Conservation (phyloP, 2,113 vertebrate genomes). For the Melozone crissalis region DNA sequence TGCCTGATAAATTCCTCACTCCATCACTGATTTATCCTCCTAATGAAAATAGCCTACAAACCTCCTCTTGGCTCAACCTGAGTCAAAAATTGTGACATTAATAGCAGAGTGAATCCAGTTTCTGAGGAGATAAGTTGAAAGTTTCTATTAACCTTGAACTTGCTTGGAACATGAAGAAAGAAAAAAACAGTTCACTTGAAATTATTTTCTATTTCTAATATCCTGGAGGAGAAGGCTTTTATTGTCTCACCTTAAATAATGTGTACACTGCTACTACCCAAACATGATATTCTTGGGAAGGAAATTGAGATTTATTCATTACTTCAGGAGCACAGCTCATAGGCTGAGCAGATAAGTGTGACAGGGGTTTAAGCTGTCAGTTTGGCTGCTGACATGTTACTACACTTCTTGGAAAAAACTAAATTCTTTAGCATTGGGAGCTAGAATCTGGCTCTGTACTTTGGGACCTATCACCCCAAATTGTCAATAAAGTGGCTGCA, state of each 20-base stretch:
- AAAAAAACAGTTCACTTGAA: background rate
- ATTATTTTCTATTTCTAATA: background rate
- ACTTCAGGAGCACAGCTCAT: background rate
- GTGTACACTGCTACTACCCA: background rate
- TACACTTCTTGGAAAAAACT: background rate
- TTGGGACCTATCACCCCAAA: background rate
- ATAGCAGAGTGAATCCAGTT: background rate
- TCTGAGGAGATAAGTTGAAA: background rate
- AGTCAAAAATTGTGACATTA: background rate
- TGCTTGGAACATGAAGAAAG: background rate
- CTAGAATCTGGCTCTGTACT: background rate
- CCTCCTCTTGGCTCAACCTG: background rate
- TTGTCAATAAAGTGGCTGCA: background rate
- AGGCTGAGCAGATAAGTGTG: background rate
- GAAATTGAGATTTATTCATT: background rate
- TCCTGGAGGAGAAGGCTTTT: background rate
- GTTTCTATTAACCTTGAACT: slow-evolving; percentile 1
- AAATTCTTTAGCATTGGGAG: background rate
- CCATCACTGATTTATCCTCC: background rate
- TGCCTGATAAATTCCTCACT: background rate
- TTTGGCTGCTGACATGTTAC: background rate
- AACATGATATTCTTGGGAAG: background rate
- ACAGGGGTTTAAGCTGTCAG: background rate
- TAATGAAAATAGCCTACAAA: slow-evolving; percentile 8
- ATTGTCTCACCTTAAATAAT: background rate